Evolutionary conservation across 2,888 invertebrate genomes (phyloP).

Genomic region (Luperina nickerlii): DNA sequence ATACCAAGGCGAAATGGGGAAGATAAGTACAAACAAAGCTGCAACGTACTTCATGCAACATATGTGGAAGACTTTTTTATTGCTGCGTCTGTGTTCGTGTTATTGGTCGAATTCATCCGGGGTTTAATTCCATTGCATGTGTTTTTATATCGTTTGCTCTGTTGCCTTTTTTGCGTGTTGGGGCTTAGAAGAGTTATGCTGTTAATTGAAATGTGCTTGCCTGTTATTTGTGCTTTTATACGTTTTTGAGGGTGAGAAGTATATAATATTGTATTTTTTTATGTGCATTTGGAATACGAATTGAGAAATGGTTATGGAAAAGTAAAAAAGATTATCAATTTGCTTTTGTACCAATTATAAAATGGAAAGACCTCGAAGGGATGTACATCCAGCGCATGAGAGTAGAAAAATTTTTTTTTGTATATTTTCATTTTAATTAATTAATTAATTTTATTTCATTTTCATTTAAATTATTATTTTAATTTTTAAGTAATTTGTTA

Average conservation of each 20-base stretch:
- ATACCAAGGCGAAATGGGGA: constrained; percentile 71
- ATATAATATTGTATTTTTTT: neutral
- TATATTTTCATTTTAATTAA: no score
- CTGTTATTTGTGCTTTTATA: constrained; percentile 57
- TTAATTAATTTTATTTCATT: neutral
- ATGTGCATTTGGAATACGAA: no score
- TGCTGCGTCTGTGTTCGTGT: constrained; percentile 69
- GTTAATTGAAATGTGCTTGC: constrained; percentile 74
- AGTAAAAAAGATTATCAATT: neutral
- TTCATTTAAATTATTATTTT: no score
- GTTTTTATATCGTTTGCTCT: constrained; percentile 71
- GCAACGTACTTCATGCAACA: constrained; percentile 76
- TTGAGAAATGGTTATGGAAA: neutral
- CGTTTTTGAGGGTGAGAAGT: constrained; percentile 35
- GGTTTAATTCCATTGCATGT: constrained; percentile 73
- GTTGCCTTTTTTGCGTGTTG: constrained; percentile 65
- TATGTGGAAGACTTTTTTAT: constrained; percentile 85
- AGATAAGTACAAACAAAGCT: constrained; percentile 64
- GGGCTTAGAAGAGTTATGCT: constrained; percentile 70
- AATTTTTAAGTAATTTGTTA: neutral
- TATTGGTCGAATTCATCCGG: constrained; percentile 73
- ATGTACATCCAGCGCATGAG: neutral
- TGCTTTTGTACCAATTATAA: neutral
- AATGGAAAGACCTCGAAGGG: neutral
- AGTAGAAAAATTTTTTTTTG: neutral